A percentile compares a stretch with the other conserved stretches of the same genome.
These are phyloP conservation scores for Platichthys flesus DNA, from an alignment of 2,113 vertebrate species.

Conservation along the genomic window DNA sequence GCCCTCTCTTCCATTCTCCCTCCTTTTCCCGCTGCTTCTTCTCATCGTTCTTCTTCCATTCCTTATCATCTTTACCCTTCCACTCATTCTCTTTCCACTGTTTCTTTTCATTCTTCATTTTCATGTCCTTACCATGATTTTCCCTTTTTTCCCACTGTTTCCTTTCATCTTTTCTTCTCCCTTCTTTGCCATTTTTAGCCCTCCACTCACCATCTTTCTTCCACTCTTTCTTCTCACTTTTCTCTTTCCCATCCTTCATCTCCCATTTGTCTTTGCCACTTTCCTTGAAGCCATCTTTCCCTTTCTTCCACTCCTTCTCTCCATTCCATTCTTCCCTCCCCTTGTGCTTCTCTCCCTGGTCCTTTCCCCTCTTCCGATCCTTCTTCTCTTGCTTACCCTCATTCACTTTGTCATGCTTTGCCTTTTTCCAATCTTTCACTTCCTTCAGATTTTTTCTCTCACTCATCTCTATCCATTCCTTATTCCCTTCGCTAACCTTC, in stretches of 20 bases:
- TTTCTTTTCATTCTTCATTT: conserved; percentile 20
- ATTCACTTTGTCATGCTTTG: conserved; percentile 49
- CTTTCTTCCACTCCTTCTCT: conserved; percentile 54
- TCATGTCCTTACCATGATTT: conserved; percentile 23
- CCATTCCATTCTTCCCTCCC: conserved; percentile 33
- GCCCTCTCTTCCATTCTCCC: conserved; percentile 17
- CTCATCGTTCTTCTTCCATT: conserved; percentile 21
- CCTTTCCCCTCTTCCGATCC: conserved; percentile 43
- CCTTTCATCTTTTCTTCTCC: conserved; percentile 41
- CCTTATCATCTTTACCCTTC: conserved; percentile 26
- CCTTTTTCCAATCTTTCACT: conserved; percentile 64
- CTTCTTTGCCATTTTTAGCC: conserved; percentile 34
- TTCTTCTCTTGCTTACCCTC: conserved; percentile 50
- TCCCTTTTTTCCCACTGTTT: conserved; percentile 36
- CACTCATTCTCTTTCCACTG: conserved; percentile 14
- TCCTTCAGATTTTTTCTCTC: conserved; percentile 62
- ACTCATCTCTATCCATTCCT: conserved; percentile 49
- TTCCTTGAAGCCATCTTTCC: conserved; percentile 36
- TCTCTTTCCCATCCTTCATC: conserved; percentile 47
- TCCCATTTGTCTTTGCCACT: conserved; percentile 51
- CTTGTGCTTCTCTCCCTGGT: conserved; percentile 20
- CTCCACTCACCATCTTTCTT: conserved; percentile 35
- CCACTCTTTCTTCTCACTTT: conserved; percentile 49
- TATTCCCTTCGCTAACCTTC: conserved; percentile 59
- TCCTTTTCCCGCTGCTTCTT: conserved; percentile 18